A percentile compares a stretch with the other conserved stretches of the same genome.
Evolutionary conservation across 2,888 invertebrate species (phyloP).

Genomic region (Nysson spinosus): DNA sequence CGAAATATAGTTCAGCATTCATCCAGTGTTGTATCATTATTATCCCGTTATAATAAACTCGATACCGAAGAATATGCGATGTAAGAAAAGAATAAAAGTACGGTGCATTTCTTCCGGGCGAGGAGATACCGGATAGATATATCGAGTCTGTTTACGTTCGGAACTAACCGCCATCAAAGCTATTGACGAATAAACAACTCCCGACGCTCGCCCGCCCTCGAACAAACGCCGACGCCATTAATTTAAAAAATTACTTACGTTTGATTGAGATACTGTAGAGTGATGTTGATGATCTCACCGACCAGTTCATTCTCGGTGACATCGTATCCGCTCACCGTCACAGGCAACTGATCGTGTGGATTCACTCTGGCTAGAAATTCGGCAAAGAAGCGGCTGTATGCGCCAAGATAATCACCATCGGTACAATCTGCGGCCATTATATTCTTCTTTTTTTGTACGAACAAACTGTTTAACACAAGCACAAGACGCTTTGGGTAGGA

Average conservation of each 20-base stretch:
- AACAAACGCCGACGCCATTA: background rate
- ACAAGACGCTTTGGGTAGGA: no score
- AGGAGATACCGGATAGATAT: background rate
- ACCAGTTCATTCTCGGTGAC: constrained; percentile 84
- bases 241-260: constrained; percentile 81
- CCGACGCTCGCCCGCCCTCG: constrained; percentile 13
- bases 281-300: constrained; percentile 88
- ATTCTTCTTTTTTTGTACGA: constrained; percentile 66
- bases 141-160: constrained; percentile 33
- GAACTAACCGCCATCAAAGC: constrained; percentile 26
- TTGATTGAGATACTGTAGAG: constrained; percentile 86
- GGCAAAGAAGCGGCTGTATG: constrained; percentile 85
- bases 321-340: constrained; percentile 84
- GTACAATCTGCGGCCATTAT: constrained; percentile 64
- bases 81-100: no score
- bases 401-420: constrained; percentile 84
- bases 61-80: no score
- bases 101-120: no score
- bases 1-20: background rate
- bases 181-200: constrained; percentile 35
- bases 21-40: no score
- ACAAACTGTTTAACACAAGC: constrained; percentile 11
- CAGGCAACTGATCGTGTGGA: constrained; percentile 86
- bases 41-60: no score
- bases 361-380: constrained; percentile 84